Conservation (phyloP, 1,140 invertebrate species). For the Riptortus pedestris region DNA sequence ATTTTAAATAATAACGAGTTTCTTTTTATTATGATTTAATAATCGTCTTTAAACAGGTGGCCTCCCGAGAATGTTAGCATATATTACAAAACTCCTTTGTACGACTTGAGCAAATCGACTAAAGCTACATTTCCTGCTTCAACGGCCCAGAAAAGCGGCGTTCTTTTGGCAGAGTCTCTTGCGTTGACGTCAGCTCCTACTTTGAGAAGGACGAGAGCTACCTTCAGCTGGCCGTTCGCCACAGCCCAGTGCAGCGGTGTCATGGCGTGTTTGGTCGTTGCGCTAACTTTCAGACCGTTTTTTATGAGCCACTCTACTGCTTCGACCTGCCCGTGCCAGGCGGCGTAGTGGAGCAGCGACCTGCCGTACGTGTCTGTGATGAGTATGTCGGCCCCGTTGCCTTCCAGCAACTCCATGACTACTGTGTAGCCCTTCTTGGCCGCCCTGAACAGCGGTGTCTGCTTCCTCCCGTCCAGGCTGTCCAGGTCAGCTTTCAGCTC, state of each 20-base stretch:
- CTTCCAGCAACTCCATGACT: neutral
- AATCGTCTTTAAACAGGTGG: no score
- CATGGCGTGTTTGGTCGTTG: neutral
- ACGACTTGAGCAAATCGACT: neutral
- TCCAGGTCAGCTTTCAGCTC: neutral
- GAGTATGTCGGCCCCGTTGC: neutral
- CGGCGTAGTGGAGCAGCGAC: neutral
- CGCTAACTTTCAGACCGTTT: neutral
- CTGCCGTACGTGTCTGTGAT: neutral
- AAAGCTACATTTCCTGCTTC: neutral
- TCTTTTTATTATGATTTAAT: no score
- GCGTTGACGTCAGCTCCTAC: neutral
- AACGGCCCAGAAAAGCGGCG: neutral
- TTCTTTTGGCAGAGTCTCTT: neutral
- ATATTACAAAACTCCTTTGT: no score
- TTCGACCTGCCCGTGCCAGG: neutral
- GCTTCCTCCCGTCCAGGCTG: neutral
- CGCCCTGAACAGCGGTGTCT: neutral
- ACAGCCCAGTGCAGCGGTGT: neutral
- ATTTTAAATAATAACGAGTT: no score
- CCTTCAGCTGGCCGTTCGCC: neutral
- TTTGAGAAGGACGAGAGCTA: neutral
- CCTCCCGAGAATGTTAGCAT: no score
- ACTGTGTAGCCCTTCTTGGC: neutral
- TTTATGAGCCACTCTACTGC: neutral